These are phyloP conservation scores for Aporrectodea caliginosa DNA, from an alignment of 1,140 invertebrate genomes.

Conservation along the genomic window DNA sequence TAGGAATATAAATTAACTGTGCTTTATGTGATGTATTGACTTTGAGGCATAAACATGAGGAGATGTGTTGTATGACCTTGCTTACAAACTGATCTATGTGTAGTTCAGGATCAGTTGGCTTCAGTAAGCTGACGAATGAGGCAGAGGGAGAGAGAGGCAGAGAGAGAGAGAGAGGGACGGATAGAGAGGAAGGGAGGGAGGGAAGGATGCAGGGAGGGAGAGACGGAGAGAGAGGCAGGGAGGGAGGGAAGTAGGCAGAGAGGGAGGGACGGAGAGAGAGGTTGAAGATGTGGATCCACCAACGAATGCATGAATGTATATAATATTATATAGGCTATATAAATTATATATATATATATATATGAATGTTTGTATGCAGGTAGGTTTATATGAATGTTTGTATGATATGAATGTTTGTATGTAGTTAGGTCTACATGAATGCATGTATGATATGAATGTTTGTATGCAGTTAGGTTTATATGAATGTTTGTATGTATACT, in stretches of 20 bases:
- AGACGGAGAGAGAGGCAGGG: not conserved
- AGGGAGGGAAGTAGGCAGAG: not conserved
- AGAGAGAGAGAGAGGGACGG: not conserved
- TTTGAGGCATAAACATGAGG: no score
- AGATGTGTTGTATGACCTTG: no score
- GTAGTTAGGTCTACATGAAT: not conserved
- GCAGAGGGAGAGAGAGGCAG: not conserved
- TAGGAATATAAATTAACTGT: no score
- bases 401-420: not conserved
- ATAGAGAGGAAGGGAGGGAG: not conserved
- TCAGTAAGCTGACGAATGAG: no score
- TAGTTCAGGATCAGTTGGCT: no score
- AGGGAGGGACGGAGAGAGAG: not conserved
- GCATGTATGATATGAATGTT: not conserved
- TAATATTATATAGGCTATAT: not conserved
- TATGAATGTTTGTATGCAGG: not conserved
- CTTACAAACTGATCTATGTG: no score
- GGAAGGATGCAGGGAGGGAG: not conserved
- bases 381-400: not conserved
- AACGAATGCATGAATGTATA: not conserved
- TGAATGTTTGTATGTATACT: not conserved
- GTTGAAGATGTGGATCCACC: not conserved
- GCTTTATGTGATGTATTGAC: no score
- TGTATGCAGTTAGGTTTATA: not conserved
- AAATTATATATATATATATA: not conserved